Conservation (phyloP, 2,113 vertebrate genomes). For the Ageneiosus marmoratus region DNA sequence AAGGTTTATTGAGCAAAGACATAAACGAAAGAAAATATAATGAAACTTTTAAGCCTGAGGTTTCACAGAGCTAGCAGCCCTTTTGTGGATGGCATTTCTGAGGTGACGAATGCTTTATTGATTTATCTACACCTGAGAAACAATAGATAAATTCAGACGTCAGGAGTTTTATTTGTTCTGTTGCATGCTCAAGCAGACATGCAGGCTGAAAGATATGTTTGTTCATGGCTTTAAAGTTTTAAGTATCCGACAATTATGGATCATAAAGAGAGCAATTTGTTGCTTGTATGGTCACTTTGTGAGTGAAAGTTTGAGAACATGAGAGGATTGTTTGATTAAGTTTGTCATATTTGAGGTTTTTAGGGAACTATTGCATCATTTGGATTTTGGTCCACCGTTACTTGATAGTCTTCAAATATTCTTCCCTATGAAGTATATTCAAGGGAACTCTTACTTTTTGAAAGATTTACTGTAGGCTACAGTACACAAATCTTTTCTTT, state of each 20-base stretch:
- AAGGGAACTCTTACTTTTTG: background rate
- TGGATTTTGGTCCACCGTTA: constrained; percentile 2
- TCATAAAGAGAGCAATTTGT: constrained; percentile 50
- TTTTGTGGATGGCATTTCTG: constrained; percentile 47
- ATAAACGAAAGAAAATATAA: constrained; percentile 50
- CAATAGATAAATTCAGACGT: constrained; percentile 26
- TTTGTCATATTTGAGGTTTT: constrained; percentile 11
- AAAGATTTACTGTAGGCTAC: constrained; percentile 3
- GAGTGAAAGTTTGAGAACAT: constrained; percentile 22
- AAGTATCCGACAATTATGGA: constrained; percentile 40
- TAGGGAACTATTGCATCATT: background rate
- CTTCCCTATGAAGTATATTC: background rate
- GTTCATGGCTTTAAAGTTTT: constrained; percentile 35
- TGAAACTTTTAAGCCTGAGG: constrained; percentile 28
- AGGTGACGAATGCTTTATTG: constrained; percentile 47
- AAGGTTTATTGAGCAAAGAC: constrained; percentile 36
- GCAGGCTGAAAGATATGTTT: constrained; percentile 24
- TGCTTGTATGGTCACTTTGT: constrained; percentile 27
- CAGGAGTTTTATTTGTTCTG: constrained; percentile 37
- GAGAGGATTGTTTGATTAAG: constrained; percentile 5
- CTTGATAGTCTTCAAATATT: constrained; percentile 21
- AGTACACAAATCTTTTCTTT: background rate
- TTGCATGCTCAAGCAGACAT: constrained; percentile 25
- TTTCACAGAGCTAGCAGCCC: constrained; percentile 6
- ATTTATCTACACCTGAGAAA: constrained; percentile 34